Percentiles rank a stretch among this genome's conserved stretches.
phyloP scores from a whole-genome alignment of 2,797 vertebrate genomes.

The Mormyrus proboscirostris region DNA sequence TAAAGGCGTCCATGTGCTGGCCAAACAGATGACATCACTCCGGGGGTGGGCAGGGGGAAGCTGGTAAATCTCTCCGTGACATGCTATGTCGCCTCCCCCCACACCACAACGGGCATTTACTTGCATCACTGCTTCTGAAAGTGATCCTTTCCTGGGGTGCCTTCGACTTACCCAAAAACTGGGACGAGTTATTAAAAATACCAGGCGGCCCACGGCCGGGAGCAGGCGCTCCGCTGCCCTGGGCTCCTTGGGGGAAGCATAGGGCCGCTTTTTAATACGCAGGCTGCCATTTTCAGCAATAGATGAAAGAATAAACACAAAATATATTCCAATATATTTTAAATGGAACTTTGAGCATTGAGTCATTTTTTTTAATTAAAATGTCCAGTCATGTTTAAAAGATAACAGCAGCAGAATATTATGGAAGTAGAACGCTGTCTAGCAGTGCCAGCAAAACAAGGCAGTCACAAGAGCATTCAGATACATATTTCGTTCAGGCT shows the following conservation, averaged over 20 bases:
- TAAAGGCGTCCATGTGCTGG: slow-evolving; percentile 55
- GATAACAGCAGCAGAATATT: not conserved
- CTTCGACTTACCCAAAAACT: slow-evolving; percentile 20
- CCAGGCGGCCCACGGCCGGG: not conserved
- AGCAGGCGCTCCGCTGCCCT: not conserved
- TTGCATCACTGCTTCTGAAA: slow-evolving; percentile 40
- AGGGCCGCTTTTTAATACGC: not conserved
- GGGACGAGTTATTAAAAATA: slow-evolving; percentile 17
- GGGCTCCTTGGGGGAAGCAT: not conserved
- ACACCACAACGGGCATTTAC: slow-evolving; percentile 39
- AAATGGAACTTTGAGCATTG: not conserved
- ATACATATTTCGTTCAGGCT: not conserved
- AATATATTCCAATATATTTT: not conserved
- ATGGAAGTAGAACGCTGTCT: not conserved
- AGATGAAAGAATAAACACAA: not conserved
- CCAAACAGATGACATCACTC: slow-evolving; percentile 72
- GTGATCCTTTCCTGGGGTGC: slow-evolving; percentile 22
- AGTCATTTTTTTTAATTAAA: not conserved
- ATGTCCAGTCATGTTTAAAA: not conserved
- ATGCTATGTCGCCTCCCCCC: slow-evolving; percentile 49
- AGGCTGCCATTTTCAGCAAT: not conserved
- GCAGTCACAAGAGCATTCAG: not conserved
- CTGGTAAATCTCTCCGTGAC: slow-evolving; percentile 26
- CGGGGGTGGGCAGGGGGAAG: slow-evolving; percentile 5
- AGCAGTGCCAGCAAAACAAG: not conserved